These are phyloP conservation scores for Entelurus aequoreus DNA, from an alignment of 2,113 vertebrate species.

Conservation along the genomic window DNA sequence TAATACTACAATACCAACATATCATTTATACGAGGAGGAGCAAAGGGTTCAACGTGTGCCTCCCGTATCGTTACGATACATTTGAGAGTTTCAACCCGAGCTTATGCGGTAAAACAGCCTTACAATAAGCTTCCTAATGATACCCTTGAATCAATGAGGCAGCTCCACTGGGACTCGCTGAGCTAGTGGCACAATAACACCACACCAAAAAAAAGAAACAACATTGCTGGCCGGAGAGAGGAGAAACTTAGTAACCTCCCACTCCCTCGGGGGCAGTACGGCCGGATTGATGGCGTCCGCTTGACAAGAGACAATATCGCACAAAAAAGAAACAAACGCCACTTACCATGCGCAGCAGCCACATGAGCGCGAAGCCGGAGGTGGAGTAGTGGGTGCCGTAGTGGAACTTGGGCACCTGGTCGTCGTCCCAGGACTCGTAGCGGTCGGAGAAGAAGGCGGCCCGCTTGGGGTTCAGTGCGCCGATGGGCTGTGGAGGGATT, in stretches of 20 bases:
- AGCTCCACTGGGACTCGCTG: slow-evolving; percentile 62
- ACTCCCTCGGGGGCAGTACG: slow-evolving; percentile 54
- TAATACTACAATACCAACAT: slow-evolving; percentile 14
- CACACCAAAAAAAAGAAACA: slow-evolving; percentile 28
- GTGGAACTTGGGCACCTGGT: slow-evolving; percentile 97
- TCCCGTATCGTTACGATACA: not conserved
- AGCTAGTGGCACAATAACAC: slow-evolving; percentile 71
- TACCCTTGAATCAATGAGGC: slow-evolving; percentile 68
- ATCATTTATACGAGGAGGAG: not conserved
- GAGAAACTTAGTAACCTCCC: slow-evolving; percentile 66
- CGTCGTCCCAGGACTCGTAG: slow-evolving; percentile 94
- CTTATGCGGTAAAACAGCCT: slow-evolving; percentile 60
- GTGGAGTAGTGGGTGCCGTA: slow-evolving; percentile 98
- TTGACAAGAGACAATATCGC: slow-evolving; percentile 42
- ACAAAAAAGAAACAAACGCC: not conserved
- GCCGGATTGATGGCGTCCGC: slow-evolving; percentile 56
- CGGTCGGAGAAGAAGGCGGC: slow-evolving; percentile 92
- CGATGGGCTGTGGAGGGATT: slow-evolving; percentile 77
- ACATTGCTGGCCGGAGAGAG: slow-evolving; percentile 48
- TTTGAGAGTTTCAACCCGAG: slow-evolving; percentile 11
- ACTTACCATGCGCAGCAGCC: slow-evolving; percentile 95
- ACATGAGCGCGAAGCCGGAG: slow-evolving; percentile 89
- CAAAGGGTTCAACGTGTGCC: too few species aligned
- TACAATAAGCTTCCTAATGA: slow-evolving; percentile 72
- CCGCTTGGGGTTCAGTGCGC: slow-evolving; percentile 95